Conservation (phyloP, 1,140 invertebrate genomes). For the Bombus consobrinus region DNA sequence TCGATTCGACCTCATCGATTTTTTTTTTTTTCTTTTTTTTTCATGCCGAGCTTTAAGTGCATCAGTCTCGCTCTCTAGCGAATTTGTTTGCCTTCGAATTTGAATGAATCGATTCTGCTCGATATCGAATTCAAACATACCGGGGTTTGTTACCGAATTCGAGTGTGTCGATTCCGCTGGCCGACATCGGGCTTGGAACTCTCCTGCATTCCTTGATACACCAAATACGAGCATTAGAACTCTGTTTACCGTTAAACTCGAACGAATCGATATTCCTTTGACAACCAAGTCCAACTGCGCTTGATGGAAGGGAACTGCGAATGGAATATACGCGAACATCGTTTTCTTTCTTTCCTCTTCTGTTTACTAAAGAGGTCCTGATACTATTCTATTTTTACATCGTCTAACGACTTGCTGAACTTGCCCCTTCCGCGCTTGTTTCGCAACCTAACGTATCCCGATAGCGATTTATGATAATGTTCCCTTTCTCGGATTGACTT, state of each 20-base stretch:
- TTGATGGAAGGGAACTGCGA: neutral
- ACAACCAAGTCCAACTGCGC: neutral
- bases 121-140: conserved; percentile 47
- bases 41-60: conserved; percentile 6
- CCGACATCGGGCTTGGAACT: neutral
- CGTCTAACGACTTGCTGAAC: conserved; percentile 12
- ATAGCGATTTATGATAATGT: conserved; percentile 45
- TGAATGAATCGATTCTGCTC: conserved; percentile 31
- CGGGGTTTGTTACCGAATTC: conserved; percentile 42
- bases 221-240: conserved; percentile 8
- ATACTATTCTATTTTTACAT: neutral
- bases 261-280: conserved; percentile 47
- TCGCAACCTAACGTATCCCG: conserved; percentile 13
- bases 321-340: conserved; percentile 7
- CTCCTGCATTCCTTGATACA: neutral
- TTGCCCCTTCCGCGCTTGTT: neutral
- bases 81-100: conserved; percentile 48
- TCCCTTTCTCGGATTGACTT: conserved; percentile 40
- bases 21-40: too few relatives aligned
- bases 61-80: neutral
- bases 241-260: conserved; percentile 45
- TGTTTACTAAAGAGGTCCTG: too few relatives aligned
- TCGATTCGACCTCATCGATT: neutral
- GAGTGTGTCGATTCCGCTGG: conserved; percentile 22
- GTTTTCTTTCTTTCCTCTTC: neutral